Base-by-base conservation (phyloP, 1,140 invertebrate genomes). In the Saxidomus purpurata region DNA sequence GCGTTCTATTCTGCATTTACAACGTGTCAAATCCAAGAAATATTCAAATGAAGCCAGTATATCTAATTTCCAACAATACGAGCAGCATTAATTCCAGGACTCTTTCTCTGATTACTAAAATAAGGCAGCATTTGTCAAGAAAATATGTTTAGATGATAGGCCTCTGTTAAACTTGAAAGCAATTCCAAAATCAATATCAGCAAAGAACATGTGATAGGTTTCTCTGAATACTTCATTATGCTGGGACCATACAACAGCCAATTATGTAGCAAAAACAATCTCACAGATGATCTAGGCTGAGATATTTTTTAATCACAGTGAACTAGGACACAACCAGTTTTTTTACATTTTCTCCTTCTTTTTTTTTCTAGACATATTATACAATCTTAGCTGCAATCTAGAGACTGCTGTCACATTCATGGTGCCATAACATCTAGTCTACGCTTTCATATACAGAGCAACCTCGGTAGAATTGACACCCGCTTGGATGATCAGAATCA, bases 121-220 rank as follows among this genome's bases (percentile, higher is more conserved):
- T 40, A 40, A 34, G 67, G 34, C 67, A 71, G 34, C 22, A 71
- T 71, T 71, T 71, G 67, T 71, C 67, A 71, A 71, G 67, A 71
- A 71, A 71, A 71, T 71, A 71, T 71, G 67, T 71, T 71, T 22
- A 28, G 67, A 71, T 71, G 36, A 40, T 71, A 71, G 67, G 31
- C 34, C 38, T 71, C 34, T 38, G 34, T 71, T 71, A 71, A 71
- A 71, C 36, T 22, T 71, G 67, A 71, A 38, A 71, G 67, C 34
- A 40, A 71, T 71, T 71, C 67, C 67, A 71, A 71, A 71, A 71
- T 71, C 67, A 71, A 71, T 71, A 71, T 22, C 1, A 36, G 34
- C 22, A 28, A 15, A 19, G 67, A 71, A 38, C 67, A 71, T 71
- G 67, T 71, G 67, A 36, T 71, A 71, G 67, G 36, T 71, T 71